Base-by-base conservation (phyloP, 2,888 invertebrate species). In the Drosophila melanosoma region DNA sequence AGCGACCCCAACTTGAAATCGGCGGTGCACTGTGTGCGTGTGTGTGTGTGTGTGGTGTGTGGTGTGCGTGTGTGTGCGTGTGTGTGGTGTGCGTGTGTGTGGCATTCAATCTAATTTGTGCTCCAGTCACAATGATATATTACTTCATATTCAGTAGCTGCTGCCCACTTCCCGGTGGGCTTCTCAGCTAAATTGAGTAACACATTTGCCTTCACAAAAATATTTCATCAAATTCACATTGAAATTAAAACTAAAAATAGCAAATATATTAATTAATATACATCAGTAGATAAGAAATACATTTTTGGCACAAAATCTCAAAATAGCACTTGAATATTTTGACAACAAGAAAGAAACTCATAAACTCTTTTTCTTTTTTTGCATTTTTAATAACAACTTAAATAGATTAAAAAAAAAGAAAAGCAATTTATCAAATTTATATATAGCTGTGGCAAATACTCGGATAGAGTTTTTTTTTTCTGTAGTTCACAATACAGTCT, bases 81-180 rank as follows among this genome's bases (percentile, higher is more conserved):
- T 45, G 45, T 23, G 74, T 74, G 74, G 74, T 29, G 29, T 29
- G 29, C 48, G 45, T 54, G 61, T 63, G 71, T 74, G 74, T 74
- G 74, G 74, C 62, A 65, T 58, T 62, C 65, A 61, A 70, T 67
- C 57, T 71, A 59, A 76, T 54, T 67, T 76, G 66, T 69, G 54
- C 56, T 54, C 48, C 33, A 40, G 38, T 29, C 51, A 60, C 49
- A 74, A 54, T 74, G 68, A 74, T 48, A 74, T 62, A 74, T 59
- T 45, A 17, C 52, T n/a, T 35, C 59, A 67, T 58, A 45, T 45
- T 45, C 45, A 59, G 52, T 35, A 48, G 40, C 56, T 45, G 26
- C 35, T 38, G 23, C 11, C 11, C 45, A 42, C 69, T 69, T 69
- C 69, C 40, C 58, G 69, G 69, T 60, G 69, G 69, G 17, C 53